Evolutionary conservation across 1,140 invertebrate species (phyloP), one percentile per base, ranked within the genome.

Genomic region (Propsilocerus akamusi): DNA sequence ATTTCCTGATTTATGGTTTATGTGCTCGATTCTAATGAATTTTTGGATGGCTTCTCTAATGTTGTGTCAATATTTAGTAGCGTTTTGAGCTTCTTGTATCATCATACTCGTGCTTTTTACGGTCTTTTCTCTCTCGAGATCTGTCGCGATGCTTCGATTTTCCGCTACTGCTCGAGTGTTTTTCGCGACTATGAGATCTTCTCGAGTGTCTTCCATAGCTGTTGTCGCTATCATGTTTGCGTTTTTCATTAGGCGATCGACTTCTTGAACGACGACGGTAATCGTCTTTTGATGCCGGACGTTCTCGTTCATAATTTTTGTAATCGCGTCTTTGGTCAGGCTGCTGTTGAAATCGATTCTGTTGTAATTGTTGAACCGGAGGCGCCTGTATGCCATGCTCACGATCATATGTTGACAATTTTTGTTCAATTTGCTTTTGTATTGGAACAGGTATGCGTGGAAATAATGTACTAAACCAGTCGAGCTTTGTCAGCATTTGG

Each of bases 371-470:
- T 20, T 8, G 12, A 7, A 41, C 14, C 8, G 14, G 10, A 41
- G 11, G 14, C 8, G 10, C 22, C 2, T 3, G 34, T 20, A 20
- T 41, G 17, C 34, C 34, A 53, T 65, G 56, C 20, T 59, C 55
- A 5, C 60, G 56, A 30, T 59, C 62, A 54, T 64, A 65, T 22
- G 78, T 75, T 49, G 72, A 69, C 51, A 85, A 63, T 58, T 76
- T 80, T 58, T 80, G 80, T 61, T 91, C 85, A 52, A 90, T 75
- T 63, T 83, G 81, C 63, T 87, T 93, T 68, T 99, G 93, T 57
- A 98, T 96, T 12, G 95, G 95, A 26, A 99, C 95, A n/a, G 97
- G 96, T 67, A 99, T 99, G 53, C 97, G 75, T 1, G 97, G 97
- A 65, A 99, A 99, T 11, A 99, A 71, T 5, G 96, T 98, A 3